Evolutionary conservation across 37 sponge, comb jelly and placozoan species (phyloP), one percentile per base, ranked within the genome.

Genomic region (Theonella swinhoei): DNA sequence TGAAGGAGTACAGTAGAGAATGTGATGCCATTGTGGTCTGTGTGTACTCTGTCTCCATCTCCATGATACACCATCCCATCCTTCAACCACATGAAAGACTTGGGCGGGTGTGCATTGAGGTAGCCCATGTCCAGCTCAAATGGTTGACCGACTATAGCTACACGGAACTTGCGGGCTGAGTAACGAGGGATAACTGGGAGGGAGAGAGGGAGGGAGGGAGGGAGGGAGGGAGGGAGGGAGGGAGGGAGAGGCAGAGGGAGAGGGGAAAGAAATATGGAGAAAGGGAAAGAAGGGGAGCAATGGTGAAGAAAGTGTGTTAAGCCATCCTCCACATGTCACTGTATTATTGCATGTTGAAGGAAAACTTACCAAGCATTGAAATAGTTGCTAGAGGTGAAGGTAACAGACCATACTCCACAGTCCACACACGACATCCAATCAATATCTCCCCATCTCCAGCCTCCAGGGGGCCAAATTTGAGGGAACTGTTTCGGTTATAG

Each of bases 301-400:
- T n/a, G n/a, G n/a, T n/a, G n/a, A n/a, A n/a, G n/a, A n/a, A n/a
- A n/a, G n/a, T n/a, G n/a, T n/a, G n/a, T n/a, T n/a, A n/a, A n/a
- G n/a, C n/a, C n/a, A n/a, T n/a, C n/a, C n/a, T n/a, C n/a, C n/a
- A n/a, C n/a, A n/a, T n/a, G n/a, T n/a, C n/a, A n/a, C n/a, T n/a
- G n/a, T n/a, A n/a, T n/a, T n/a, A n/a, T n/a, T n/a, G n/a, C n/a
- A n/a, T n/a, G n/a, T n/a, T n/a, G n/a, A n/a, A n/a, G n/a, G n/a
- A n/a, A n/a, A n/a, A 64, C 88, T 87, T 54, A 81, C 88, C 47
- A 5, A 58, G 33, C 30, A 81, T 76, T 37, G 69, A 28, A 19
- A 87, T 81, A 31, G 43, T 87, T 19, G 75, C 88, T 60, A 75
- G 38, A 22, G 61, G 62, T 39, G 81, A 80, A 19, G 88, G 88